phyloP scores from a whole-genome alignment of 2,113 vertebrate species.

The Opisthocomus hoazin region DNA sequence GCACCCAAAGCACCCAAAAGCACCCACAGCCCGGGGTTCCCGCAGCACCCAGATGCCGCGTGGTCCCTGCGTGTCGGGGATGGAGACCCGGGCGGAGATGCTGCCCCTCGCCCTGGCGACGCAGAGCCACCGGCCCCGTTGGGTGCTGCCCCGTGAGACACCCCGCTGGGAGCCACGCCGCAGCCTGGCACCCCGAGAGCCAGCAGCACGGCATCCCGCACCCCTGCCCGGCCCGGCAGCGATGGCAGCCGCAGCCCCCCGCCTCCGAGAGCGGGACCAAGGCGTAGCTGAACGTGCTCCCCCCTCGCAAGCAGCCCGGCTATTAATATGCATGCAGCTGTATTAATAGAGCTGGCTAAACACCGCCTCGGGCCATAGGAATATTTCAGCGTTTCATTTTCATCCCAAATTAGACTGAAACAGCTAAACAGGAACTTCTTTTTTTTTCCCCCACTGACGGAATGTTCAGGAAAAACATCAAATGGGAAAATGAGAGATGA shows the following conservation, averaged over 20 bases:
- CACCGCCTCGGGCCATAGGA: background rate
- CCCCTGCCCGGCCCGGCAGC: fast-evolving
- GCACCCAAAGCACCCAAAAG: background rate
- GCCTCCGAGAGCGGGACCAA: fast-evolving
- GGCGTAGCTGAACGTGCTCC: fast-evolving
- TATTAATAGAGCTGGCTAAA: background rate
- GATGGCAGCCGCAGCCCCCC: fast-evolving
- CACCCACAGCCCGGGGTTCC: background rate
- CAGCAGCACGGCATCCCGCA: background rate
- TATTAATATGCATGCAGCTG: background rate
- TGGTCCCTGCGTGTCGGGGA: fast-evolving
- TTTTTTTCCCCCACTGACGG: background rate
- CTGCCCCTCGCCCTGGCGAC: fast-evolving
- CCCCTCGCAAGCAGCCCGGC: background rate
- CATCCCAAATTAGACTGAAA: conserved; percentile 18
- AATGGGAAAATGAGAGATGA: background rate
- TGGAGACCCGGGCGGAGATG: background rate
- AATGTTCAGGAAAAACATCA: background rate
- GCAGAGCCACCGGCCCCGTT: background rate
- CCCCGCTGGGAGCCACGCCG: fast-evolving
- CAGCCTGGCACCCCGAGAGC: background rate
- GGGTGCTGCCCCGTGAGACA: fast-evolving
- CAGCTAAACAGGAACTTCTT: background rate
- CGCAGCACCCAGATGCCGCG: fast-evolving
- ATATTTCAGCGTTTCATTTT: background rate